Conservation (phyloP, 2,113 vertebrate genomes). For the Halichoeres trimaculatus region DNA sequence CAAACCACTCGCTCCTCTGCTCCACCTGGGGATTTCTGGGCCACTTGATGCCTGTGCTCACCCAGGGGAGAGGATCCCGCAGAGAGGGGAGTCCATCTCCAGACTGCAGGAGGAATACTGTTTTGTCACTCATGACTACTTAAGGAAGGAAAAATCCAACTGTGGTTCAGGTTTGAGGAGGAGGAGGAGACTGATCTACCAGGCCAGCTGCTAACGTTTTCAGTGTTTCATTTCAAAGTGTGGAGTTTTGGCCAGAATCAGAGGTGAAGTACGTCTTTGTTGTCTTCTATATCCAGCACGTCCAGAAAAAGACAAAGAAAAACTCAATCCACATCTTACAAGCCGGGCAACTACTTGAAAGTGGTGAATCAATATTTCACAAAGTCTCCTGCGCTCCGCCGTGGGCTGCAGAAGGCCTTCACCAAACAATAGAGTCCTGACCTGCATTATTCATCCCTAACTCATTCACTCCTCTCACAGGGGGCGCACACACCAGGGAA, state of each 20-base stretch:
- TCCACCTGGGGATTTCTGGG: constrained; percentile 31
- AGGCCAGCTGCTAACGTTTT: too few species aligned
- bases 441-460: constrained; percentile 79
- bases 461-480: constrained; percentile 52
- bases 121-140: constrained; percentile 38
- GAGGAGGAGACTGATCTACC: too few species aligned
- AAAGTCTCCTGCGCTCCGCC: constrained; percentile 42
- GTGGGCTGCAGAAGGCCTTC: constrained; percentile 41
- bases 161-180: not conserved
- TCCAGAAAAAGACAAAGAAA: constrained; percentile 9
- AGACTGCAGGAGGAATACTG: not conserved
- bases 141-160: not conserved
- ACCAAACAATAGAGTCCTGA: constrained; percentile 72
- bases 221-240: too few species aligned
- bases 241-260: too few species aligned
- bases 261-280: not conserved
- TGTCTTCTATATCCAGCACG: not conserved
- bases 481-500: constrained; percentile 37
- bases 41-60: constrained; percentile 13
- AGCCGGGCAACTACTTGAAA: constrained; percentile 66
- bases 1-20: constrained; percentile 4
- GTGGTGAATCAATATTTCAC: constrained; percentile 79
- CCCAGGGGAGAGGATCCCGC: constrained; percentile 16
- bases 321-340: constrained; percentile 14
- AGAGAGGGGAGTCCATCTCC: not conserved